Evolutionary conservation across 2,888 invertebrate genomes (phyloP).

Genomic region (Empis stercorea): DNA sequence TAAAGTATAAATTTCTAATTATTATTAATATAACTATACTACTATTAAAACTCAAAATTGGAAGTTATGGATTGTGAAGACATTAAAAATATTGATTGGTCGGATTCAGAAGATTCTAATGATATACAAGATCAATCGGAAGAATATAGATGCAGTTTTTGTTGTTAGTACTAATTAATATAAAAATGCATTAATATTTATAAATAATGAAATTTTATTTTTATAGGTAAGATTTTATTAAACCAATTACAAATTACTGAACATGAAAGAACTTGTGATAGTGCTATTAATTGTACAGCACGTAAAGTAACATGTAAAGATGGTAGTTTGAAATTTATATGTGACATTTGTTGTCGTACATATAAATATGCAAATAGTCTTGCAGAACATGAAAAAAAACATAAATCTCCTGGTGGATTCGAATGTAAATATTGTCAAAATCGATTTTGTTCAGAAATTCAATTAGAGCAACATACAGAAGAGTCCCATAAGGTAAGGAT

Average conservation of each 20-base stretch:
- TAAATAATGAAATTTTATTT: too few relatives aligned
- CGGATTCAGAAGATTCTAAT: background rate
- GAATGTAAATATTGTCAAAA: constrained; percentile 31
- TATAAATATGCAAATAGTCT: background rate
- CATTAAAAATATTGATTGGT: background rate
- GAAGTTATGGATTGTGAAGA: too few relatives aligned
- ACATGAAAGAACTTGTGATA: background rate
- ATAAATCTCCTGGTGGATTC: constrained; percentile 34
- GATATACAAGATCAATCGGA: background rate
- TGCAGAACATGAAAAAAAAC: constrained; percentile 30
- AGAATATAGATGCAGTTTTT: background rate
- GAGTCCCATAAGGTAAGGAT: constrained; percentile 17
- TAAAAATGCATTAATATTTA: too few relatives aligned
- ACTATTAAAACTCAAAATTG: too few relatives aligned
- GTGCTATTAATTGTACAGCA: background rate
- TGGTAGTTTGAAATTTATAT: background rate
- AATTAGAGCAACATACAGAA: constrained; percentile 25
- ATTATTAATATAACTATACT: too few relatives aligned
- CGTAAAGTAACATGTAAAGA: background rate
- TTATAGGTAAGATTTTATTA: too few relatives aligned
- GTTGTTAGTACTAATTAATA: background rate
- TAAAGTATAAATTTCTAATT: too few relatives aligned
- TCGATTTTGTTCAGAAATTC: constrained; percentile 25
- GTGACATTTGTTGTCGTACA: background rate
- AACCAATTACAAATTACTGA: too few relatives aligned